These are phyloP conservation scores for Habroteleia sp. DNA, from an alignment of 2,888 invertebrate species.

Conservation along the genomic window DNA sequence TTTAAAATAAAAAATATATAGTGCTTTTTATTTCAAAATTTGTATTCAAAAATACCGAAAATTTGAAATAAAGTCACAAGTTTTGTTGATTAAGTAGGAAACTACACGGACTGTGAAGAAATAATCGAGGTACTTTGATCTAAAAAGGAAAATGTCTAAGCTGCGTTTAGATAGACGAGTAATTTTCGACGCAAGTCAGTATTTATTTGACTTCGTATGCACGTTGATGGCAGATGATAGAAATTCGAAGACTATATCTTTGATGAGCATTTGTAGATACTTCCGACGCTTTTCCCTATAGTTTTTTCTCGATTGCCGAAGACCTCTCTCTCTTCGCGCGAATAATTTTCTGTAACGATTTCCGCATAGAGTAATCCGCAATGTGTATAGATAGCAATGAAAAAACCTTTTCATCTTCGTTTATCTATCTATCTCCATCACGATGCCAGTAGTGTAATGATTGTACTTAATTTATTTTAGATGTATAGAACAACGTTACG, in stretches of 20 bases:
- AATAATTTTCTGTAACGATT: slow-evolving; percentile 26
- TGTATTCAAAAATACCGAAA: no score
- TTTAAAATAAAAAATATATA: no score
- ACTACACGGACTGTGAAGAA: no score
- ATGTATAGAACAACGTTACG: slow-evolving; percentile 62
- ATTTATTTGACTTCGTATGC: slow-evolving; percentile 70
- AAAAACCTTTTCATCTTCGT: slow-evolving; percentile 46
- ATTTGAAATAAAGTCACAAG: no score
- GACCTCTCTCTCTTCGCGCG: slow-evolving; percentile 8
- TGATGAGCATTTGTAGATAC: slow-evolving; percentile 55
- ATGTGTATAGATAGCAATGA: slow-evolving; percentile 38
- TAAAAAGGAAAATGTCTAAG: slow-evolving; percentile 51
- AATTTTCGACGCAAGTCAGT: slow-evolving; percentile 71
- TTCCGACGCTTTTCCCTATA: slow-evolving; percentile 46
- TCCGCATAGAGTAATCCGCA: slow-evolving; percentile 35
- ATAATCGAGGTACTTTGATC: slow-evolving; percentile 51
- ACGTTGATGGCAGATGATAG: slow-evolving; percentile 52
- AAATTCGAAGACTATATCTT: slow-evolving; percentile 48
- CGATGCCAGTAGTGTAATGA: slow-evolving; percentile 71
- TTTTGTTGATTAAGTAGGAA: no score
- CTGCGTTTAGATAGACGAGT: slow-evolving; percentile 71
- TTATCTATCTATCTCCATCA: slow-evolving; percentile 64
- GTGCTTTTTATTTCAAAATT: no score
- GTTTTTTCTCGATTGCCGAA: slow-evolving; percentile 29
- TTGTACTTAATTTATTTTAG: slow-evolving; percentile 78